These are phyloP conservation scores for Machimus rusticus DNA, from an alignment of 2,888 invertebrate species.

Conservation along the genomic window DNA sequence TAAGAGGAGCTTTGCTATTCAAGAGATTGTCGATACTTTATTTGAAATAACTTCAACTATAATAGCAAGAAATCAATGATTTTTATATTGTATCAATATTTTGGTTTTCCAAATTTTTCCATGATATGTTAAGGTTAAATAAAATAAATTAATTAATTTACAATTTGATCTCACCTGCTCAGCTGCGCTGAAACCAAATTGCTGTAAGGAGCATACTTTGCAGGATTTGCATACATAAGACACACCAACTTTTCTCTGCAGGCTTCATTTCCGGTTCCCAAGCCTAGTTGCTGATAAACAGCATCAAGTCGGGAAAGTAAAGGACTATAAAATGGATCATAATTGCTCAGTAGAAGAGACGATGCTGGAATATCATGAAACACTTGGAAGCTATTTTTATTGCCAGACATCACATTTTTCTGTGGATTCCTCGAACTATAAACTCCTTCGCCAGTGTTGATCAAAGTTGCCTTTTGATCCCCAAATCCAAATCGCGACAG, in stretches of 20 bases:
- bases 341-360: constrained; percentile 81
- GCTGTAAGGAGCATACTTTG: constrained; percentile 88
- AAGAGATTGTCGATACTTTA: not conserved
- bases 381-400: constrained; percentile 76
- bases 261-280: constrained; percentile 71
- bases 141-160: not conserved
- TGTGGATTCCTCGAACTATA: constrained; percentile 67
- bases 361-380: constrained; percentile 88
- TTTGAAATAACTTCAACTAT: not conserved
- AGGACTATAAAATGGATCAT: constrained; percentile 91
- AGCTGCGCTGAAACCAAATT: constrained; percentile 87
- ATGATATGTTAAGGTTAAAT: not conserved
- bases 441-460: constrained; percentile 68
- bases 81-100: not conserved
- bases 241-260: constrained; percentile 86
- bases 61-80: not conserved
- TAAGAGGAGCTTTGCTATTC: not conserved
- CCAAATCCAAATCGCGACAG: constrained; percentile 67
- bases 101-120: not conserved
- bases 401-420: constrained; percentile 50
- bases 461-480: constrained; percentile 70
- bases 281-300: constrained; percentile 78
- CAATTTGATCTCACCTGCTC: constrained; percentile 70
- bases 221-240: constrained; percentile 86
- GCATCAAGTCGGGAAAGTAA: constrained; percentile 83